Conservation (phyloP, 1,140 invertebrate species). For the Acromyrmex echinatior region DNA sequence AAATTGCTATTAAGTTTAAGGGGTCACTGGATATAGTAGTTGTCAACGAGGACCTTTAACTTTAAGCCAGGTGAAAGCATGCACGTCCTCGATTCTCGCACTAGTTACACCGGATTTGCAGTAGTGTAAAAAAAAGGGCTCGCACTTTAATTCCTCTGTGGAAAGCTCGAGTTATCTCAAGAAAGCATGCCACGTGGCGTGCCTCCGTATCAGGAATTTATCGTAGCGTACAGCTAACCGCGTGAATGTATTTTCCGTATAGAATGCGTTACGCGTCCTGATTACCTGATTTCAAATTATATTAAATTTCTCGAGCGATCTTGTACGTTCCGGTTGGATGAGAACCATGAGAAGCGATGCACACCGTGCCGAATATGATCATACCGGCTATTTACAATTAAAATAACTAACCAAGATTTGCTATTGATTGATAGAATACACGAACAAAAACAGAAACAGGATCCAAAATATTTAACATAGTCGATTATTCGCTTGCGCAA, state of each 20-base stretch:
- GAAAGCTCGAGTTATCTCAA: not conserved
- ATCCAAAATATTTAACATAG: not conserved
- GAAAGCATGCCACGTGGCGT: not conserved
- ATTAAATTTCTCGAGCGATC: constrained; percentile 4
- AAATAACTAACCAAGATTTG: not conserved
- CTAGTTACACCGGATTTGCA: not conserved
- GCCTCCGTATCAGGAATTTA: not conserved
- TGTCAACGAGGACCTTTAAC: not conserved
- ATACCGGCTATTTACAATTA: not conserved
- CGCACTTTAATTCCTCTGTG: not conserved
- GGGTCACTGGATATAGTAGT: not conserved
- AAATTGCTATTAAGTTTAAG: constrained; percentile 11
- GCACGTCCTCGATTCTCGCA: not conserved
- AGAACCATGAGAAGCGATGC: not conserved
- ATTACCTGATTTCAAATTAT: constrained; percentile 47
- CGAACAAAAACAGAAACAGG: not conserved
- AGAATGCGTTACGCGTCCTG: constrained; percentile 36
- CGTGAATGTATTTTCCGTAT: constrained; percentile 1
- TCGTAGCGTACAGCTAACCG: not conserved
- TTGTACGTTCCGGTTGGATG: not conserved
- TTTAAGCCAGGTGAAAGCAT: constrained; percentile 22
- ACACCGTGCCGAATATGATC: not conserved
- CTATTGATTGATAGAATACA: not conserved
- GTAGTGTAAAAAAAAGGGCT: not conserved
- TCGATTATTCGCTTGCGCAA: constrained; percentile 6